These are phyloP conservation scores for Drosophila paranaensis DNA, from an alignment of 2,888 invertebrate species.

Conservation along the genomic window DNA sequence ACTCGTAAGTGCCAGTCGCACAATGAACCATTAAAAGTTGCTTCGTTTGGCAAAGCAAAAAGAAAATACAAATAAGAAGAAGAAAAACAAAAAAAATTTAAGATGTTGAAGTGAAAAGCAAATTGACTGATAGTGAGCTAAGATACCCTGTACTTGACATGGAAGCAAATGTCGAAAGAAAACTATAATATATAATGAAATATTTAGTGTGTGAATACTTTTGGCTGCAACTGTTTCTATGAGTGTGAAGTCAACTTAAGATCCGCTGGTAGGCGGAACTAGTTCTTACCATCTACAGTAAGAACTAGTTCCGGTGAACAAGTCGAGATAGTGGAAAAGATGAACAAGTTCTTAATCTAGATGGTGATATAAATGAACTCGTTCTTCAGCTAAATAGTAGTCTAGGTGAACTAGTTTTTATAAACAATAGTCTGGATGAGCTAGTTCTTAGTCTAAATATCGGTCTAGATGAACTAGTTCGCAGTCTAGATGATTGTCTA, in stretches of 20 bases:
- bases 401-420: neutral
- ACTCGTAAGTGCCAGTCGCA: slow-evolving; percentile 65
- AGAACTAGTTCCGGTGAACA: too few relatives aligned
- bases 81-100: slow-evolving; percentile 28
- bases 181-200: neutral
- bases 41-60: slow-evolving; percentile 61
- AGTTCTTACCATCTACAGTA: too few relatives aligned
- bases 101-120: slow-evolving; percentile 9
- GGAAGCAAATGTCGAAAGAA: neutral
- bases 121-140: neutral
- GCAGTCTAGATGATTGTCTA: too few relatives aligned
- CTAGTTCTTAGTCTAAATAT: too few relatives aligned
- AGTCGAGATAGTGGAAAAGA: too few relatives aligned
- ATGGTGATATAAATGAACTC: too few relatives aligned
- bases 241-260: neutral
- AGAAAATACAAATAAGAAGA: neutral
- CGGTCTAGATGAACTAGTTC: neutral
- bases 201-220: neutral
- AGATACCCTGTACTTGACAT: slow-evolving; percentile 22
- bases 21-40: slow-evolving; percentile 79
- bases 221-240: neutral
- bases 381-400: too few relatives aligned
- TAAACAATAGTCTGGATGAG: too few relatives aligned
- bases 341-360: too few relatives aligned
- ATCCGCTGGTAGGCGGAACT: too few relatives aligned